Evolutionary conservation across 2,888 invertebrate genomes (phyloP), one percentile per base, ranked within the genome.

Genomic region (Pristionchus fissidentatus): DNA sequence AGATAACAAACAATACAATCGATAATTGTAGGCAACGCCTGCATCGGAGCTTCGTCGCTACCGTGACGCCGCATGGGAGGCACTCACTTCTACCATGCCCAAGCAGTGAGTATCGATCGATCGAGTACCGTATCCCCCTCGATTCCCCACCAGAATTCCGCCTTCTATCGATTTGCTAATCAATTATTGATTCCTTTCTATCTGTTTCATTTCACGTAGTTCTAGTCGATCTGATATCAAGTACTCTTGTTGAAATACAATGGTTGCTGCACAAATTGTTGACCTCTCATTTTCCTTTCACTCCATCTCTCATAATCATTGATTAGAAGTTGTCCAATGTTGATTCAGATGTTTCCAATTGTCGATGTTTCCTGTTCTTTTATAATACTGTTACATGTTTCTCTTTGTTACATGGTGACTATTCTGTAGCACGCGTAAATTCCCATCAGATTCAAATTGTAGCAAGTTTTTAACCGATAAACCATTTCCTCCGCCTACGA

Each of bases 61-160:
- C 38, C 43, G 82, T 35, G 82, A 82, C 52, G 82, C 82, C 13
- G 82, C 82, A 10, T 82, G 82, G 82, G 82, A 82, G 32, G 82
- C 82, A 15, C 52, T 82, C 35, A 35, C 35, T 49, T 26, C 62
- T 22, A 70, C n/a, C 22, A 62, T 82, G 43, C 82, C 82, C 32
- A 82, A 82, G 70, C n/a, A 57, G 3, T 46, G 43, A 49, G 10
- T 49, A 73, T 73, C 43, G 73, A 73, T 26, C 8, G 22, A 35
- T 35, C 7, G 66, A 38, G 26, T 73, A 75, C 75, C 29, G 75
- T 75, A 75, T 43, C 46, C 46, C 41, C 46, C 75, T 32, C n/a
- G 46, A 73, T n/a, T 52, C n/a, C n/a, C n/a, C n/a, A n/a, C n/a
- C 43, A 26, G 77, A 52, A 52, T 29, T 26, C 26, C 19, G 15